These are phyloP conservation scores for Hermaeophaga mercurialis DNA, from an alignment of 2,888 invertebrate species.

Conservation along the genomic window DNA sequence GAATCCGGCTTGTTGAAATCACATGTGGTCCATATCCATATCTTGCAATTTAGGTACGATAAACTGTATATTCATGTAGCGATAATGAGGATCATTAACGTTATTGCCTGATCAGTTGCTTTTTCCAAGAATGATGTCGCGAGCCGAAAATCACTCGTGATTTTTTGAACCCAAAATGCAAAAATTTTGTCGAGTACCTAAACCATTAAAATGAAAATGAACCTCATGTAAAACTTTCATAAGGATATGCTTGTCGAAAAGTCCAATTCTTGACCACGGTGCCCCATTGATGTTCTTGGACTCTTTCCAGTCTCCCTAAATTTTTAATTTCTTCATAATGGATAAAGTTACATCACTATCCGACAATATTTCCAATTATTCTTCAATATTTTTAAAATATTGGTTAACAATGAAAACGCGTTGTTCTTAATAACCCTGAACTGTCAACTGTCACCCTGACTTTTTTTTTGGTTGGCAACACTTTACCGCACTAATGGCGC, in stretches of 20 bases:
- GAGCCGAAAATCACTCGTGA: background rate
- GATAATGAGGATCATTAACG: background rate
- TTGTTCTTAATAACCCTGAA: background rate
- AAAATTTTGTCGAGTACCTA: background rate
- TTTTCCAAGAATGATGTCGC: background rate
- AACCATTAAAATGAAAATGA: background rate
- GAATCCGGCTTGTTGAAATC: background rate
- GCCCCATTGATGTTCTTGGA: constrained; percentile 20
- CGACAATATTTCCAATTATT: background rate
- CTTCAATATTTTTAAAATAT: background rate
- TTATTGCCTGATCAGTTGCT: background rate
- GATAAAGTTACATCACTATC: constrained; percentile 7
- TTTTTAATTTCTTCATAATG: constrained; percentile 3
- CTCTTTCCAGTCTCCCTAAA: constrained; percentile 17
- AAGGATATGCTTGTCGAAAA: constrained; percentile 18
- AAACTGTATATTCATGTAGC: background rate
- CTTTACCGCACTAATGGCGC: no score
- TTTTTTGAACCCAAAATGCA: background rate
- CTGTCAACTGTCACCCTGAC: background rate
- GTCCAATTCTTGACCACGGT: constrained; percentile 25
- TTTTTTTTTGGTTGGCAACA: background rate
- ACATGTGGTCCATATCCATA: background rate
- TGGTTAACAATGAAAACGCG: background rate
- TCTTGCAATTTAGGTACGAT: no score
- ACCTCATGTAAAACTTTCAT: constrained; percentile 16